Evolutionary conservation across 2,113 vertebrate genomes (phyloP).

Genomic region (Mormyrus lacerda): DNA sequence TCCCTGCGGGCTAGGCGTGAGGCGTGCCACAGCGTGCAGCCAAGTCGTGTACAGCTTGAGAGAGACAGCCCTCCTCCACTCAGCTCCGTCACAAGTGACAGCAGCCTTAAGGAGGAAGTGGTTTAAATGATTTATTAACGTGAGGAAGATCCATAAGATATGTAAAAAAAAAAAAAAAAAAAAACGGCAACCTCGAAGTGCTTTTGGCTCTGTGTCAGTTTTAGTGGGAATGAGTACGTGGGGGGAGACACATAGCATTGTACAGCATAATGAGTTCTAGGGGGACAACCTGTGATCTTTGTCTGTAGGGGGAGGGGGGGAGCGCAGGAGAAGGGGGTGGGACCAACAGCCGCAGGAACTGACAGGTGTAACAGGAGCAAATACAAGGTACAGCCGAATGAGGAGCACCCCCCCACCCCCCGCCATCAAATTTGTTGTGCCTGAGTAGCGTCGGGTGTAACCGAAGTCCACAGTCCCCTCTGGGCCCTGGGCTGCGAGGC

Average conservation of each 20-base stretch:
- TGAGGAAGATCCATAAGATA: slow-evolving; percentile 3
- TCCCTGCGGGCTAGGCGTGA: neutral
- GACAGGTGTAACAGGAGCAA: neutral
- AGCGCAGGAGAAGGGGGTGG: neutral
- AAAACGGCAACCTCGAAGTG: neutral
- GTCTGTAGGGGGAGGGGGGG: neutral
- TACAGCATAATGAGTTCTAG: neutral
- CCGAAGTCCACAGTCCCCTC: neutral
- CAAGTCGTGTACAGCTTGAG: neutral
- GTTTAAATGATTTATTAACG: slow-evolving; percentile 13
- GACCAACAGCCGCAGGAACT: neutral
- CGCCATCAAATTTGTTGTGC: neutral
- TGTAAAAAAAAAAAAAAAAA: neutral
- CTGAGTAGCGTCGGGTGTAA: neutral
- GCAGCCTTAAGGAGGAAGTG: slow-evolving; percentile 12
- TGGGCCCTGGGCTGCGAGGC: neutral
- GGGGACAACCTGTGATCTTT: neutral
- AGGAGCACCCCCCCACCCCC: too few relatives aligned
- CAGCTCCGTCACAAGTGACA: slow-evolving; percentile 1
- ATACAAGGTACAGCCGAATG: too few relatives aligned
- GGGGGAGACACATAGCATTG: neutral
- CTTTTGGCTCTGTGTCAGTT: neutral
- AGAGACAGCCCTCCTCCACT: neutral
- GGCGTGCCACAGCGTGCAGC: neutral
- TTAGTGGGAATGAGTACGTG: neutral